Percentiles rank a stretch among this genome's conserved stretches.
Conservation (phyloP, 2,113 vertebrate species). For the Dipodomys spectabilis region DNA sequence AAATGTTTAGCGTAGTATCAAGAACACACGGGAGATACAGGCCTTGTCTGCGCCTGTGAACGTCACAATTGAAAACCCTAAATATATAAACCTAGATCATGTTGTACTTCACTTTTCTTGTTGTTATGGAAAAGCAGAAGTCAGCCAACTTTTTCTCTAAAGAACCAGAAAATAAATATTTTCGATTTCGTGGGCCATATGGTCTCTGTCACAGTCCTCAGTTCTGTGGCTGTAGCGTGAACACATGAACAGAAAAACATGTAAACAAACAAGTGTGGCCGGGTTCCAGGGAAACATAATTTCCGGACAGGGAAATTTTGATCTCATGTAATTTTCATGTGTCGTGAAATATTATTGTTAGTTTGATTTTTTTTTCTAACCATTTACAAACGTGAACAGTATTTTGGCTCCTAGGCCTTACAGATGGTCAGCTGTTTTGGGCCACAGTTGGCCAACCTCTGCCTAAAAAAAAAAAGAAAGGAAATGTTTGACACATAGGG, state of each 20-base stretch:
- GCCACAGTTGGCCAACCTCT: neutral
- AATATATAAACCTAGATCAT: neutral
- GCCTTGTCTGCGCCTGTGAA: neutral
- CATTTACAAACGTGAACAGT: slow-evolving; percentile 24
- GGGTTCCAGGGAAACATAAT: slow-evolving; percentile 3
- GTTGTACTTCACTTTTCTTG: neutral
- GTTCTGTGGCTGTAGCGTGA: neutral
- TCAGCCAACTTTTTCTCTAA: slow-evolving; percentile 16
- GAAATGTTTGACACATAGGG: neutral
- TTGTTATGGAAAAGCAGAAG: slow-evolving; percentile 32
- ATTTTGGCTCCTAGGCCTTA: neutral
- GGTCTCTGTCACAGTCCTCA: neutral
- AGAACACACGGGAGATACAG: too few relatives aligned
- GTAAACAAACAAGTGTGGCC: neutral
- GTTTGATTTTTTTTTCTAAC: slow-evolving; percentile 24
- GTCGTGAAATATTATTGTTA: neutral
- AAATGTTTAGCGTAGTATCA: neutral
- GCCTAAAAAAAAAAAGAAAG: slow-evolving; percentile 24
- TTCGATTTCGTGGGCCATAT: neutral
- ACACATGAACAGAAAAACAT: neutral
- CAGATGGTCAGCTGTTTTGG: neutral
- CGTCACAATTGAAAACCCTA: neutral
- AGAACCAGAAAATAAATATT: slow-evolving; percentile 34
- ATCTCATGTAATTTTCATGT: slow-evolving; percentile 8
- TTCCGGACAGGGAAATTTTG: slow-evolving; percentile 14